These are phyloP conservation scores for Lordiphosa stackelbergi DNA, from an alignment of 1,140 invertebrate genomes.

Conservation along the genomic window DNA sequence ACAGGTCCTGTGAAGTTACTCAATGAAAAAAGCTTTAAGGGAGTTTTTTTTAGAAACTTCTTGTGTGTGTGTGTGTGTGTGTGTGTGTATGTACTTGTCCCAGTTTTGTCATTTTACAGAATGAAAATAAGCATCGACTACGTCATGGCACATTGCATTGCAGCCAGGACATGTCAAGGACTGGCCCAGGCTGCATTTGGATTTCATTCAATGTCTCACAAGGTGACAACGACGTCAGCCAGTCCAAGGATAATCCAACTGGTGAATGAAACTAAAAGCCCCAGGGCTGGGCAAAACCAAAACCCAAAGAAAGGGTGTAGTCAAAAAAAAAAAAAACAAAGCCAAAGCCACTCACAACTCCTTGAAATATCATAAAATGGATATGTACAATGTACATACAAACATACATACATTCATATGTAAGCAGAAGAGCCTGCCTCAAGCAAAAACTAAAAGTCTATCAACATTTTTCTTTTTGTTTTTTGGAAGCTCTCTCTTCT, in stretches of 20 bases:
- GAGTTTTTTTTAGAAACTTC: slow-evolving; percentile 30
- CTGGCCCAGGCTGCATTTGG: slow-evolving; percentile 23
- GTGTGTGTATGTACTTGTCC: slow-evolving; percentile 48
- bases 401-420: slow-evolving; percentile 11
- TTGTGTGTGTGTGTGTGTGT: slow-evolving; percentile 7
- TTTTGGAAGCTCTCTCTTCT: slow-evolving; percentile 55
- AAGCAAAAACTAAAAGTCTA: slow-evolving; percentile 70
- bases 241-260: slow-evolving; percentile 31
- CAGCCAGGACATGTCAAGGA: slow-evolving; percentile 62
- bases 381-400: slow-evolving; percentile 14
- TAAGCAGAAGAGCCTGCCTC: slow-evolving; percentile 57
- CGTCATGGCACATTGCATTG: slow-evolving; percentile 25
- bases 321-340: slow-evolving; percentile 9
- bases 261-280: slow-evolving; percentile 36
- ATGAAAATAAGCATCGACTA: slow-evolving; percentile 57
- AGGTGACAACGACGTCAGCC: slow-evolving; percentile 32
- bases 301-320: slow-evolving; percentile 15
- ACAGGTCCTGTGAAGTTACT: slow-evolving; percentile 42
- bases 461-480: slow-evolving; percentile 33
- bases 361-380: background rate
- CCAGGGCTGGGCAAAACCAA: slow-evolving; percentile 7
- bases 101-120: slow-evolving; percentile 66
- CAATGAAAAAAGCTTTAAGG: slow-evolving; percentile 67
- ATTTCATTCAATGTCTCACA: slow-evolving; percentile 33
- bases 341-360: slow-evolving; percentile 18